A percentile compares a stretch with the other conserved stretches of the same genome.
phyloP scores from a whole-genome alignment of 53 echinoderm and acorn worm species.

The Crossaster papposus region DNA sequence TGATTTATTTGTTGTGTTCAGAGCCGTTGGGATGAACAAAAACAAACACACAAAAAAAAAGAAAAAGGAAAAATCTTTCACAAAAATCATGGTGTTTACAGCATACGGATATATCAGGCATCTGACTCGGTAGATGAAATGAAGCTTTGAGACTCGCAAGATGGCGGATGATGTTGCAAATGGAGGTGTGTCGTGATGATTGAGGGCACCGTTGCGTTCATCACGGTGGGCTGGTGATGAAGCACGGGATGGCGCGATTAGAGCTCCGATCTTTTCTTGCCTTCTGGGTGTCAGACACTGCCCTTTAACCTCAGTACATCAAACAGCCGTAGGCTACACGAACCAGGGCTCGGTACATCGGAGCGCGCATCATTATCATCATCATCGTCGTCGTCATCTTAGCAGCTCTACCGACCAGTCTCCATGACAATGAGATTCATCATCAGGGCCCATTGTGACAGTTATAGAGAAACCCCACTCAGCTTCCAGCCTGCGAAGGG shows the following conservation, averaged over 20 bases:
- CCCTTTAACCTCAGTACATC: neutral
- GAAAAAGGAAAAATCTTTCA: neutral
- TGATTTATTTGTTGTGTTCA: neutral
- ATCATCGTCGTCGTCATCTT: too few species aligned
- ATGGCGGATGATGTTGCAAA: neutral
- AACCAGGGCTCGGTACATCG: neutral
- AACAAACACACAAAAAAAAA: conserved; percentile 12
- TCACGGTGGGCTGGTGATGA: neutral
- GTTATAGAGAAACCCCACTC: conserved; percentile 25
- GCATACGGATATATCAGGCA: conserved; percentile 26
- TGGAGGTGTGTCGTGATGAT: neutral
- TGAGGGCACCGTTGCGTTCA: neutral
- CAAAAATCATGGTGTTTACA: conserved; percentile 43
- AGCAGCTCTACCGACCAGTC: neutral
- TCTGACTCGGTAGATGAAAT: neutral
- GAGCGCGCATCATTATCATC: neutral
- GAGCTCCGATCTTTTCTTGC: neutral
- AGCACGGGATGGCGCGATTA: neutral
- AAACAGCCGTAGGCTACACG: neutral
- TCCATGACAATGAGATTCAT: conserved; percentile 31
- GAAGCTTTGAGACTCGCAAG: neutral
- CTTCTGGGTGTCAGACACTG: neutral
- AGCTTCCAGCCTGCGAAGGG: neutral
- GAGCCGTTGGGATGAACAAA: neutral
- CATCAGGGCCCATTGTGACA: neutral